phyloP scores from a whole-genome alignment of 2,797 vertebrate genomes.

The Karalla daura region DNA sequence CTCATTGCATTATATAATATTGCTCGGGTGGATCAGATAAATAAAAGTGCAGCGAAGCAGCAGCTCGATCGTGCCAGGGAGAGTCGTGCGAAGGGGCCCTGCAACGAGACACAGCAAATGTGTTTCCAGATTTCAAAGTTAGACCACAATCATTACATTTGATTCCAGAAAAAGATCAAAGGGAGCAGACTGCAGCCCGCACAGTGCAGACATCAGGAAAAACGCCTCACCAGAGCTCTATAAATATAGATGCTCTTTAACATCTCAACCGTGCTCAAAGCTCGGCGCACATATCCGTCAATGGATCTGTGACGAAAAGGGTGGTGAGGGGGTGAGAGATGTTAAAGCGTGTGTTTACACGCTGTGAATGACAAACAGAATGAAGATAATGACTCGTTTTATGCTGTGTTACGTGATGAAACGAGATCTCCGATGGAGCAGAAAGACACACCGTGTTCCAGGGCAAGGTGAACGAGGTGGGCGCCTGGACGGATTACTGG shows the following conservation, averaged over 20 bases:
- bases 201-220: slow-evolving; percentile 65
- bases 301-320: slow-evolving; percentile 17
- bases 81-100: slow-evolving; percentile 51
- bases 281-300: slow-evolving; percentile 31
- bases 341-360: slow-evolving; percentile 37
- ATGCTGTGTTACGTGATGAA: no score
- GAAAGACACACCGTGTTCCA: no score
- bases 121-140: slow-evolving; percentile 78
- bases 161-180: slow-evolving; percentile 82
- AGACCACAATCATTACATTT: slow-evolving; percentile 79
- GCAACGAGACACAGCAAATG: slow-evolving; percentile 55
- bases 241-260: slow-evolving; percentile 60
- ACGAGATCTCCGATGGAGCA: slow-evolving; percentile 60
- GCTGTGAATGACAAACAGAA: slow-evolving; percentile 51
- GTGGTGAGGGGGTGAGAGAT: slow-evolving; percentile 2
- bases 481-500: background rate
- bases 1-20: no score
- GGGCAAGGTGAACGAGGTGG: background rate
- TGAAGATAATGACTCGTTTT: slow-evolving; percentile 63
- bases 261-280: slow-evolving; percentile 44
- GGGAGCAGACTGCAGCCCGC: slow-evolving; percentile 52
- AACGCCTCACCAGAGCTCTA: slow-evolving; percentile 58
- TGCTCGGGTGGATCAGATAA: slow-evolving; percentile 9
- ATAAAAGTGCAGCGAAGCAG: slow-evolving; percentile 18
- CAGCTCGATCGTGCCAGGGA: slow-evolving; percentile 22